Base-by-base conservation (phyloP, 1,140 invertebrate genomes). In the Laupala kohalensis region DNA sequence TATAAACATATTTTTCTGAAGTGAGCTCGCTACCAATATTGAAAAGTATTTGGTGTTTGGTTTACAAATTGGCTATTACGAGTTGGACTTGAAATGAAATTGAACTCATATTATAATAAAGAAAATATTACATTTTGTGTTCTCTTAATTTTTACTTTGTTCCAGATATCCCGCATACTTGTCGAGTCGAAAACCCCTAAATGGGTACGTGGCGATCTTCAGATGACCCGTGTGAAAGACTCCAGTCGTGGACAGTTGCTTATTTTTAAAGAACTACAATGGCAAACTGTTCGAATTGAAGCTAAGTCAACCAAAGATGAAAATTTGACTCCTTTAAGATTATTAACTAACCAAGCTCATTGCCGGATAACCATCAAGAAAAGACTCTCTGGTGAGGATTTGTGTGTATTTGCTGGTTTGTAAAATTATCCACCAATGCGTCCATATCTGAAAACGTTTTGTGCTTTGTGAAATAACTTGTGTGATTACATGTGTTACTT, bases 331-430 rank as follows among this genome's bases (percentile, higher is more conserved):
- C 97, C 97, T 0, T 83, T 99, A 23, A 84, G 96, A 75, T 83
- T 99, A 69, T 86, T 99, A 64, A 95, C 96, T 15, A 98, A 97
- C 82, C 93, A 95, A 82, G 94, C 96, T 5, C 89, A 91, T 79
- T 97, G 97, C 82, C 86, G 96, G 69, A 96, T 99, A 73, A 95
- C 94, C 13, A 94, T 99, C 74, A 98, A 99, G 79, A 99, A 99
- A 82, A 88, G 91, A 78, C 80, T 96, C 28, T 88, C 87, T 78
- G 94, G 94, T 96, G 81, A 75, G 78, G 72, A n/a, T n/a, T n/a
- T n/a, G n/a, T n/a, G n/a, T n/a, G n/a, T n/a, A n/a, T n/a, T n/a
- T n/a, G n/a, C n/a, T n/a, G n/a, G n/a, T n/a, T n/a, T n/a, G n/a
- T n/a, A n/a, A n/a, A n/a, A n/a, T n/a, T n/a, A n/a, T n/a, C n/a